Percentiles rank a stretch among this genome's conserved stretches.
Evolutionary conservation across 2,113 vertebrate genomes (phyloP).

Genomic region (Prionailurus bengalensis): DNA sequence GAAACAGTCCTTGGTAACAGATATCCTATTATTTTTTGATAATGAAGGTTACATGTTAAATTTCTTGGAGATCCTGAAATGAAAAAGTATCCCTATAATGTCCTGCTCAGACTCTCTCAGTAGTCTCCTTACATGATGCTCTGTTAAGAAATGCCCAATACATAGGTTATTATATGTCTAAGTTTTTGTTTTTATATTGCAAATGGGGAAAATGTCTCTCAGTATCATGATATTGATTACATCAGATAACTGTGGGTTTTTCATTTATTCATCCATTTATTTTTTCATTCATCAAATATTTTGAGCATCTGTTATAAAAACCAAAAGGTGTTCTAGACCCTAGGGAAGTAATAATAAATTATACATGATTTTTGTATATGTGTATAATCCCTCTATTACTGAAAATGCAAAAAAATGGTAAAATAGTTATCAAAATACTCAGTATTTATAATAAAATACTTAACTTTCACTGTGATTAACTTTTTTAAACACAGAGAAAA

Average conservation of each 20-base stretch:
- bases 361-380: conserved; percentile 11
- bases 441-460: neutral
- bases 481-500: neutral
- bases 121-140: neutral
- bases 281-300: neutral
- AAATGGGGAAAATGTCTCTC: neutral
- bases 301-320: conserved; percentile 33
- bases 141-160: neutral
- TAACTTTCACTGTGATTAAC: neutral
- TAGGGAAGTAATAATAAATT: conserved; percentile 36
- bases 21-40: neutral
- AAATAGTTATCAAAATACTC: neutral
- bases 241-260: neutral
- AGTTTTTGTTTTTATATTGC: neutral
- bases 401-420: neutral
- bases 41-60: neutral
- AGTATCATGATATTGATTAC: neutral
- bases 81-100: neutral
- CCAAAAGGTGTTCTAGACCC: neutral
- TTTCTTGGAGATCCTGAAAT: neutral
- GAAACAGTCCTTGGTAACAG: neutral
- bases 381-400: neutral
- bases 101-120: neutral
- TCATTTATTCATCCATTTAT: neutral
- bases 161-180: neutral